phyloP scores from a whole-genome alignment of 1,140 invertebrate genomes.

The Helicoverpa armigera region DNA sequence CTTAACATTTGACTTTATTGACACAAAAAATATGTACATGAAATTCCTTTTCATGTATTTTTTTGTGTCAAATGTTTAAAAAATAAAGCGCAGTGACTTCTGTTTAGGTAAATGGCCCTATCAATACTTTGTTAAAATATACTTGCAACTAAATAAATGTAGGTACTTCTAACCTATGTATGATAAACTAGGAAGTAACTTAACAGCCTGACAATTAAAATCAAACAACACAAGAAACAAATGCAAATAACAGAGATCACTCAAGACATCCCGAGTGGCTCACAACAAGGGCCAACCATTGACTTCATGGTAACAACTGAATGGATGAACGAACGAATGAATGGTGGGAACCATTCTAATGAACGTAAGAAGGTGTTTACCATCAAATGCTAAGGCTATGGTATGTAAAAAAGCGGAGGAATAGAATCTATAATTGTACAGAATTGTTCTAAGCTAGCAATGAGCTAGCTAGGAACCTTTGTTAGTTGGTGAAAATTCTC shows the following conservation, averaged over 20 bases:
- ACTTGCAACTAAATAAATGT: too few relatives aligned
- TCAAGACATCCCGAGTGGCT: conserved; percentile 9
- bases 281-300: conserved; percentile 4
- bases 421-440: conserved; percentile 6
- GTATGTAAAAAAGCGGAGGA: conserved; percentile 9
- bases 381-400: conserved; percentile 10
- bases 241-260: conserved; percentile 4
- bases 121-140: too few relatives aligned
- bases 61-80: too few relatives aligned
- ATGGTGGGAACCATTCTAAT: conserved; percentile 41
- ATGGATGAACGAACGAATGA: neutral
- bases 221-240: neutral
- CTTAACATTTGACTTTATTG: too few relatives aligned
- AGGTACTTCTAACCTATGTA: too few relatives aligned
- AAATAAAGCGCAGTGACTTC: too few relatives aligned
- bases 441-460: conserved; percentile 6
- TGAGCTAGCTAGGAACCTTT: neutral
- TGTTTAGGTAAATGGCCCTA: too few relatives aligned
- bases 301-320: conserved; percentile 26
- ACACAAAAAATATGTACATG: too few relatives aligned
- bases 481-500: neutral
- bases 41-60: too few relatives aligned
- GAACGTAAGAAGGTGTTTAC: conserved; percentile 27
- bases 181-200: too few relatives aligned
- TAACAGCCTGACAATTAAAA: too few relatives aligned